Evolutionary conservation across 2,113 vertebrate genomes (phyloP), one percentile per base, ranked within the genome.

Genomic region (Bufo gargarizans): DNA sequence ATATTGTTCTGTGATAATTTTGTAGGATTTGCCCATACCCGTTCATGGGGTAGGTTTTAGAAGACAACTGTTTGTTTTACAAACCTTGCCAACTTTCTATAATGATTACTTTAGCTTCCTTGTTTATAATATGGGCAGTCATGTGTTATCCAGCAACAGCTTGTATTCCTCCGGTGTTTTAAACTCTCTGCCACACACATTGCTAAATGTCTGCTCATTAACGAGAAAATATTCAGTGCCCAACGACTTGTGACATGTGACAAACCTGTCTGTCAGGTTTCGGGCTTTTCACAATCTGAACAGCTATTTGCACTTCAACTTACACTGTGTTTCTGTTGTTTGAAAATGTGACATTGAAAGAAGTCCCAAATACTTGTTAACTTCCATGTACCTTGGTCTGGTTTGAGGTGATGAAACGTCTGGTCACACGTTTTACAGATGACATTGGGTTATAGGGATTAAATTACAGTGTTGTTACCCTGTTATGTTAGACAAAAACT

Each of bases 191-290:
- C 49, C 82, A 71, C 63, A 84, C 65, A 69, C 63, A n/a, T 84
- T 84, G 82, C 14, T 55, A 63, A 11, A 82, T 14, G 33, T 81
- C 78, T 81, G 58, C 53, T 71, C 82, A 71, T 45, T 86, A 61
- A n/a, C 6, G 19, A 16, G 55, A 76, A 86, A 61, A 77, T 86
- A 77, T 77, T 61, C 55, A 49, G 5, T 86, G 6, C 58, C 22
- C 53, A 77, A 77, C 61, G 17, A 69, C 63, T 69, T 12, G 65
- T 9, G 47, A 49, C 84, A 61, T n/a, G 58, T 86, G 76, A 86
- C 76, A 86, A 86, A 86, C 85, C 76, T n/a, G 85, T 86, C 61
- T 78, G 58, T 53, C 85, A 12, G 33, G 85, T 78, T 86, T 86
- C 59, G n/a, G 56, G 13, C 74, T 67, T 77, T 86, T 67, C 76